These are phyloP conservation scores for Lepisosteus oculatus DNA, from an alignment of 2,113 vertebrate genomes.

Conservation along the genomic window DNA sequence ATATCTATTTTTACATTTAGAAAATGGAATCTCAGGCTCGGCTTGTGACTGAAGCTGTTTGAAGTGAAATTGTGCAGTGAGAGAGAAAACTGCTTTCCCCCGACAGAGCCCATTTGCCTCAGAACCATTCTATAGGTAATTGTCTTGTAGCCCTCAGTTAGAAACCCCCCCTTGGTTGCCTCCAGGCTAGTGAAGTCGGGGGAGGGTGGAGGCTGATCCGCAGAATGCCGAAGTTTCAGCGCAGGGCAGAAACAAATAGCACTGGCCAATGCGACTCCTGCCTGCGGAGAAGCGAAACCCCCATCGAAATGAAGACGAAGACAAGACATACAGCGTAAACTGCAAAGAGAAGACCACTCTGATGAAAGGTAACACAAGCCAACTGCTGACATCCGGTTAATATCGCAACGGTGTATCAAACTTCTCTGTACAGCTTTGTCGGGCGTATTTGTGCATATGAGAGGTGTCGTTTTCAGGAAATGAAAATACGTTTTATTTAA, in stretches of 20 bases:
- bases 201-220: slow-evolving; percentile 25
- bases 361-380: slow-evolving; percentile 11
- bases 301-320: slow-evolving; percentile 10
- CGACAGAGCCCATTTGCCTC: not conserved
- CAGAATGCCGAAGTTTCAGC: slow-evolving; percentile 5
- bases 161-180: not conserved
- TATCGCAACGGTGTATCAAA: too few relatives aligned
- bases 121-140: not conserved
- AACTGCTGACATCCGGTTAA: not conserved
- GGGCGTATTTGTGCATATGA: too few relatives aligned
- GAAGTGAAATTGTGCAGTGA: slow-evolving; percentile 1
- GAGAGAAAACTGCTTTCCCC: not conserved
- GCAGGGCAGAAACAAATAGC: slow-evolving; percentile 25
- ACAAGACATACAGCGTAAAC: slow-evolving; percentile 23
- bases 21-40: not conserved
- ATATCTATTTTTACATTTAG: not conserved
- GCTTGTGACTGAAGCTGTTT: not conserved
- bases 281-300: slow-evolving; percentile 12
- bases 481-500: too few relatives aligned
- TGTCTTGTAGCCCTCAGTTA: not conserved
- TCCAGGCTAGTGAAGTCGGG: slow-evolving; percentile 25
- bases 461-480: too few relatives aligned
- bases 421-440: too few relatives aligned
- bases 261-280: slow-evolving; percentile 25
- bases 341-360: not conserved